These are phyloP conservation scores for Chanos chanos DNA, from an alignment of 2,797 vertebrate species.

Conservation along the genomic window DNA sequence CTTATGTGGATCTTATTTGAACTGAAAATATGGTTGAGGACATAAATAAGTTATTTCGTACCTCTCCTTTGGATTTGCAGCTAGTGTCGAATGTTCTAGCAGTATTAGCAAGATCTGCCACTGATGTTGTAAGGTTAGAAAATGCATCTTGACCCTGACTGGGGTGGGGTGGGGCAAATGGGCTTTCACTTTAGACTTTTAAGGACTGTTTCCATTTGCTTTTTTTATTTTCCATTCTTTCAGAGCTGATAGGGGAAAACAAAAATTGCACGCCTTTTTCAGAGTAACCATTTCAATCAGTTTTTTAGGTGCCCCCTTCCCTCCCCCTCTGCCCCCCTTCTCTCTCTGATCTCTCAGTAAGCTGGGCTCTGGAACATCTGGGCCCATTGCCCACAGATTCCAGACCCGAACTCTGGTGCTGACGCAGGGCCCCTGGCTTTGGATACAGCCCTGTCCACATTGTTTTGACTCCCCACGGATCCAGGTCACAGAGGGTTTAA, in stretches of 20 bases:
- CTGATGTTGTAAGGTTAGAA: no score
- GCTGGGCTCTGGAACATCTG: slow-evolving; percentile 58
- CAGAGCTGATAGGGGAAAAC: slow-evolving; percentile 18
- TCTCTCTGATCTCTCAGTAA: slow-evolving; percentile 57
- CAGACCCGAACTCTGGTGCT: slow-evolving; percentile 45
- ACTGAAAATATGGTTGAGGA: no score
- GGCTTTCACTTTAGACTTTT: neutral
- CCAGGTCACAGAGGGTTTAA: slow-evolving; percentile 58
- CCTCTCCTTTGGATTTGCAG: no score
- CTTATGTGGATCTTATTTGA: no score
- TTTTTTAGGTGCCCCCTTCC: slow-evolving; percentile 53
- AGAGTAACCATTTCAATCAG: slow-evolving; percentile 50
- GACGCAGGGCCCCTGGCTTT: slow-evolving; percentile 53
- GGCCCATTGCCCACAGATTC: slow-evolving; percentile 54
- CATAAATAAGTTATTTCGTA: no score
- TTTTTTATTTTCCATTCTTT: neutral
- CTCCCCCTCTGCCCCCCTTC: no score
- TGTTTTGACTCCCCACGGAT: slow-evolving; percentile 65
- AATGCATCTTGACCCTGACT: slow-evolving; percentile 6
- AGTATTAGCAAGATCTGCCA: no score
- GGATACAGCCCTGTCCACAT: slow-evolving; percentile 55
- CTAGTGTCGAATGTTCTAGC: no score
- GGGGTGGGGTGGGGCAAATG: neutral
- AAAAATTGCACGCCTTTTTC: slow-evolving; percentile 34
- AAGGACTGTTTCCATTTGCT: slow-evolving; percentile 40